A percentile compares a stretch with the other conserved stretches of the same genome.
Evolutionary conservation across 1,140 invertebrate genomes (phyloP).

Genomic region (Neomicropteryx cornuta): DNA sequence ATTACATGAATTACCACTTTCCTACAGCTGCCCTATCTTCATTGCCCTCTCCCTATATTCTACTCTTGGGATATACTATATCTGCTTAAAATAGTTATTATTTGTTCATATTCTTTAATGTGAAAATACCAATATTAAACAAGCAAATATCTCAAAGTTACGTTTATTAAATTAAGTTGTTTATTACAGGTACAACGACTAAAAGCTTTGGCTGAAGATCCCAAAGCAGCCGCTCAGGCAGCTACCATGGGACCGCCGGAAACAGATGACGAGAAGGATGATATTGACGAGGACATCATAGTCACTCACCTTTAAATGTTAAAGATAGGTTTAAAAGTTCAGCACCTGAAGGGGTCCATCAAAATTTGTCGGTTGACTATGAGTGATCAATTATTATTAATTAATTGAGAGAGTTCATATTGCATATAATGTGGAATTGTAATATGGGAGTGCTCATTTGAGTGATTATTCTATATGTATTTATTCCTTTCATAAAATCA

Average conservation of each 20-base stretch:
- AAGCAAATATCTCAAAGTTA: background rate
- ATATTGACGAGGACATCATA: constrained; percentile 75
- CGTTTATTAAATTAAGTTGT: constrained; percentile 6
- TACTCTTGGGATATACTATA: background rate
- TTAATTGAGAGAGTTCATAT: too few species aligned
- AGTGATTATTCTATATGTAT: too few species aligned
- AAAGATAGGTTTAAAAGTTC: too few species aligned
- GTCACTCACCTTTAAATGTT: constrained; percentile 72
- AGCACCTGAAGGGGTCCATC: too few species aligned
- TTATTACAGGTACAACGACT: constrained; percentile 36
- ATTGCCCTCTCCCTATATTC: too few species aligned
- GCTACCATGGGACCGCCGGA: constrained; percentile 47
- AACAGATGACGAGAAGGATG: constrained; percentile 71
- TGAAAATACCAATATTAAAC: background rate
- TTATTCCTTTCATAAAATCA: too few species aligned
- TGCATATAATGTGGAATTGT: too few species aligned
- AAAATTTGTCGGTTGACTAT: too few species aligned
- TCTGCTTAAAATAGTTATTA: background rate
- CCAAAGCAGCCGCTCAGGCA: constrained; percentile 43
- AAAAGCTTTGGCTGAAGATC: constrained; percentile 57
- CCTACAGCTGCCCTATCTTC: too few species aligned
- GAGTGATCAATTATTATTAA: too few species aligned
- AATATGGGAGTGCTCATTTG: too few species aligned
- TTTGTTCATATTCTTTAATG: background rate
- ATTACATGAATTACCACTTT: too few species aligned